A percentile compares a stretch with the other conserved stretches of the same genome.
phyloP scores from a whole-genome alignment of 1,140 invertebrate species.

The Gonatopus flavifemur region DNA sequence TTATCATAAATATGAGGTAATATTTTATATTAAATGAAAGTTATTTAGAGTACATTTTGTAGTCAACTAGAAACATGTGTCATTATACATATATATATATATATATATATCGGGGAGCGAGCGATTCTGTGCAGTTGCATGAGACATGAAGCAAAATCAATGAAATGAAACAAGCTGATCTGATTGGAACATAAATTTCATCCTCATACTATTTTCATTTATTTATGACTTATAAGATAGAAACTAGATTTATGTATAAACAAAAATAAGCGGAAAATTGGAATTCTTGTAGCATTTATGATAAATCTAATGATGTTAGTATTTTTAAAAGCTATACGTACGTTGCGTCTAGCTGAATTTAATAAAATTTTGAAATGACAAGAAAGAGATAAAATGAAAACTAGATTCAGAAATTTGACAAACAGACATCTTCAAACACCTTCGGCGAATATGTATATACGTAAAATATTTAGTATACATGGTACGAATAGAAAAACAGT shows the following conservation, averaged over 20 bases:
- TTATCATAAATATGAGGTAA: conserved; percentile 28
- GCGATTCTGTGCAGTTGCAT: conserved; percentile 24
- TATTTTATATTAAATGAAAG: conserved; percentile 45
- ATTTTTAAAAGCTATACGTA: conserved; percentile 14
- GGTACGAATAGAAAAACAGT: conserved; percentile 15
- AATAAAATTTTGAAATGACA: conserved; percentile 3
- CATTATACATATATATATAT: conserved; percentile 12
- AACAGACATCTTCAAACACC: too few species aligned
- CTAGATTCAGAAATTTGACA: too few species aligned
- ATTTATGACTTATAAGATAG: conserved; percentile 4
- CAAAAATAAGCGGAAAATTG: conserved; percentile 3
- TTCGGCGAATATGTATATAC: conserved; percentile 27
- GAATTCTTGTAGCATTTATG: too few species aligned
- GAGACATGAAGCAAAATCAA: background rate
- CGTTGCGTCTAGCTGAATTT: conserved; percentile 10
- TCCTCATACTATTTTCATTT: background rate
- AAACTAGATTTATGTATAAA: conserved; percentile 9
- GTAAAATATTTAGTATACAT: too few species aligned
- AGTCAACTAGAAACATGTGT: conserved; percentile 27
- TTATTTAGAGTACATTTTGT: conserved; percentile 36
- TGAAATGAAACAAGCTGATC: too few species aligned
- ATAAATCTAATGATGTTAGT: conserved; percentile 13
- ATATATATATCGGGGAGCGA: too few species aligned
- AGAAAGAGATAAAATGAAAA: conserved; percentile 10
- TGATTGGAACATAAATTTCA: too few species aligned